Evolutionary conservation across 2,888 invertebrate species (phyloP), one percentile per base, ranked within the genome.

Genomic region (Drosophila algonquin): DNA sequence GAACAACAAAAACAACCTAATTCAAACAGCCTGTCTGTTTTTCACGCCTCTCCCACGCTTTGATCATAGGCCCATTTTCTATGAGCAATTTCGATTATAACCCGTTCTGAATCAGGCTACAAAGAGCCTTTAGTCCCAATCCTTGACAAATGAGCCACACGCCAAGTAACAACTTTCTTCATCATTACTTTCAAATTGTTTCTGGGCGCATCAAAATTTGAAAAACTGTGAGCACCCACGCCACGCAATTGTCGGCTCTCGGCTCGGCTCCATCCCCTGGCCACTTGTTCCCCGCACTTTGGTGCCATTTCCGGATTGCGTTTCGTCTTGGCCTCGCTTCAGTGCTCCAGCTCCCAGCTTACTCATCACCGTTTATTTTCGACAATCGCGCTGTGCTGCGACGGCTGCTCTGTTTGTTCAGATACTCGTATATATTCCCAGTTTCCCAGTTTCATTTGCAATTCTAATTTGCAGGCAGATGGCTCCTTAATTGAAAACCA

Each of bases 141-240:
- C 75, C 77, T 76, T 88, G 89, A 89, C 89, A 85, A 85, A 85
- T 85, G 84, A 87, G 89, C 80, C 84, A 82, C 84, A 88, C 77
- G 88, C 89, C 77, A 80, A 77, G 89, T 88, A 88, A 87, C 85
- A 87, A 82, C 89, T 85, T 85, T 85, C 85, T 85, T 85, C 88
- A 70, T 89, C 85, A 85, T 85, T 89, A 88, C 86, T 72, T 74
- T 76, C 83, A 88, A 89, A 85, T 85, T 89, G 85, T 84, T 87
- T 88, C 75, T 67, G 63, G 64, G 72, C 78, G 54, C 77, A 72
- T 67, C 59, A 57, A 52, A 71, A 76, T 59, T 77, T 77, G 77
- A 72, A 70, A 72, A 76, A 63, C 65, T 72, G 76, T 60, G 52
- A 60, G 75, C 70, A 44, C 63, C 63, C 63, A 61, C 75, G 72